A percentile compares a stretch with the other conserved stretches of the same genome.
Evolutionary conservation across 2,797 vertebrate genomes (phyloP).

Genomic region (Amphiprion clarkii): DNA sequence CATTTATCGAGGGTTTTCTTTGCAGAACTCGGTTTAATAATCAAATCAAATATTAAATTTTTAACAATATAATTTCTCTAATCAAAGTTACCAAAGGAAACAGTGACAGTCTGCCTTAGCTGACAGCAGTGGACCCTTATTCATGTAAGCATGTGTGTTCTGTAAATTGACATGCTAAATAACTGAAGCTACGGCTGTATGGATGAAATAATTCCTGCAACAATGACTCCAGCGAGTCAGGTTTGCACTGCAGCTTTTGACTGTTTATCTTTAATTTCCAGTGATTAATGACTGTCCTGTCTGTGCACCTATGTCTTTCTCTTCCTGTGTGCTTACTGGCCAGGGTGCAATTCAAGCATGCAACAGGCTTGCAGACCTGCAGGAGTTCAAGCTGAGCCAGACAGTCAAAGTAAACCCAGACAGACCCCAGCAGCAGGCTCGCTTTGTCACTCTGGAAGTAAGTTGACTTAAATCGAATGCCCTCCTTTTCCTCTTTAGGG

Average conservation of each 20-base stretch:
- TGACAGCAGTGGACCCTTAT: neutral
- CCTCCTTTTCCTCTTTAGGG: constrained; percentile 82
- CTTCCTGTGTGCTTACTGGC: constrained; percentile 59
- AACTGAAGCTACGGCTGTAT: neutral
- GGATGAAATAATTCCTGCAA: neutral
- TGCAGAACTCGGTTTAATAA: neutral
- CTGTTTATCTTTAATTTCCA: constrained; percentile 4
- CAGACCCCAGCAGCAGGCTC: constrained; percentile 88
- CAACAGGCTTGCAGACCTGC: constrained; percentile 79
- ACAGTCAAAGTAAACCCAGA: constrained; percentile 94
- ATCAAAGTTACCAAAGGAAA: neutral
- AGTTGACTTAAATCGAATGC: constrained; percentile 76
- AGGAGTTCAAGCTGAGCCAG: constrained; percentile 86
- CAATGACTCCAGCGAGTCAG: neutral
- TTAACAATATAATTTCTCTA: neutral
- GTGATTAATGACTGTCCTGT: constrained; percentile 12
- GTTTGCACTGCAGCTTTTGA: neutral
- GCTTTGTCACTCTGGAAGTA: constrained; percentile 90
- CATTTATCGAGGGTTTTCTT: neutral
- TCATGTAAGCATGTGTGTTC: neutral
- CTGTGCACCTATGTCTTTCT: constrained; percentile 25
- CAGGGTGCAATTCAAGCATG: constrained; percentile 88
- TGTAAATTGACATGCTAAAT: neutral
- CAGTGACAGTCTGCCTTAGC: neutral
- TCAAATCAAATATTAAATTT: too few species aligned